Evolutionary conservation across 2,797 vertebrate genomes (phyloP).

Genomic region (Ibycter americanus): DNA sequence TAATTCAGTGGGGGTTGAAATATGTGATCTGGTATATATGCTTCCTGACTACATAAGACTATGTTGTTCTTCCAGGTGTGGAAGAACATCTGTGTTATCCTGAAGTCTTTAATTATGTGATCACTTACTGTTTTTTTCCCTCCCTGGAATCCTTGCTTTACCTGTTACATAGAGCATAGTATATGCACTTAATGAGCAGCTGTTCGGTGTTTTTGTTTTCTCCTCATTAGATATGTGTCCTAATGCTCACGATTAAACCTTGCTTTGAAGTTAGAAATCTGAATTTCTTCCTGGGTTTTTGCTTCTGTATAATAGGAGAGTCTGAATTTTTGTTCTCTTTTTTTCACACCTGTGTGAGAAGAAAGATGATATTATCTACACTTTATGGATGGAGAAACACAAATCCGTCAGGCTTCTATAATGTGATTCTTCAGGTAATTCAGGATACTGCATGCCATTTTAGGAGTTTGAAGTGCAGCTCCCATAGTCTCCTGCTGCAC

Average conservation of each 20-base stretch:
- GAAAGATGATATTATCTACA: background rate
- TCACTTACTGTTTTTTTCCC: background rate
- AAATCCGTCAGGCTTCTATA: background rate
- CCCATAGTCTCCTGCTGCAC: background rate
- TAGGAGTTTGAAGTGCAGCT: background rate
- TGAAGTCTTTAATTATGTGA: background rate
- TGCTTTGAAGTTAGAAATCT: background rate
- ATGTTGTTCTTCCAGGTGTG: background rate
- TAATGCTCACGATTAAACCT: background rate
- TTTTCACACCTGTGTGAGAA: background rate
- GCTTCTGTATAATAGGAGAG: background rate
- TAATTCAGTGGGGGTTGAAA: background rate
- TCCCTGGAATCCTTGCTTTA: background rate
- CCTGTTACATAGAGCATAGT: background rate
- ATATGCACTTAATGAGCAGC: background rate
- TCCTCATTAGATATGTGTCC: background rate
- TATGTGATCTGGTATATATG: background rate
- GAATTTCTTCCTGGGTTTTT: background rate
- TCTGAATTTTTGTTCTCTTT: background rate
- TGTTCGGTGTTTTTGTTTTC: background rate
- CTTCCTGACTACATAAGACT: background rate
- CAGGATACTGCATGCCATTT: background rate
- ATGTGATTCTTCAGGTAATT: background rate
- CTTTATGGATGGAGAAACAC: background rate
- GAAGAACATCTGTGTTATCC: background rate